Conservation (phyloP, 1,140 invertebrate genomes). For the Calephelis nemesis region DNA sequence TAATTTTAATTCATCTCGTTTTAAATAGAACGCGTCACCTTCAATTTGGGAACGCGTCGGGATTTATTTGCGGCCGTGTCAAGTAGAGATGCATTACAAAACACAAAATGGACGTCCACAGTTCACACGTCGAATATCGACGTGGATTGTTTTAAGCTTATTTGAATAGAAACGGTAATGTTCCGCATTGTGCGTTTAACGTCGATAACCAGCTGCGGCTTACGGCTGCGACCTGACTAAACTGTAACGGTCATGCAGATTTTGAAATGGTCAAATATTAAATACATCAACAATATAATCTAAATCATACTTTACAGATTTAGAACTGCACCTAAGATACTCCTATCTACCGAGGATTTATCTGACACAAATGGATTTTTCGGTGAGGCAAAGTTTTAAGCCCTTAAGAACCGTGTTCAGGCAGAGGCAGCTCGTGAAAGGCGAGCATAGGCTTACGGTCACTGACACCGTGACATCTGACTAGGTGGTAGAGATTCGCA, state of each 20-base stretch:
- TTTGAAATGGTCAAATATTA: neutral
- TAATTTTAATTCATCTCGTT: slow-evolving; percentile 65
- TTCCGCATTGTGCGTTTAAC: slow-evolving; percentile 49
- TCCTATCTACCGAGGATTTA: too few species aligned
- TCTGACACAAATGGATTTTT: too few species aligned
- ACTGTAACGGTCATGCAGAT: neutral
- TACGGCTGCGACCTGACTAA: neutral
- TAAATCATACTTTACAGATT: too few species aligned
- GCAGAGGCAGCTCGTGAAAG: too few species aligned
- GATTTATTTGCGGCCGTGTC: slow-evolving; percentile 49
- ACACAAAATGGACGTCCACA: slow-evolving; percentile 30
- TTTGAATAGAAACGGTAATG: slow-evolving; percentile 69
- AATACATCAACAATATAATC: too few species aligned
- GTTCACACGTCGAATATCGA: slow-evolving; percentile 31
- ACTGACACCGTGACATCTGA: too few species aligned
- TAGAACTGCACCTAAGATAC: too few species aligned
- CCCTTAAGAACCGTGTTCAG: too few species aligned
- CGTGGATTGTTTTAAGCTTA: slow-evolving; percentile 41
- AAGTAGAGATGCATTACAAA: slow-evolving; percentile 1
- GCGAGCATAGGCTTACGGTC: too few species aligned
- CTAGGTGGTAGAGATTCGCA: too few species aligned
- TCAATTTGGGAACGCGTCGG: slow-evolving; percentile 58
- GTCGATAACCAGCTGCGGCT: slow-evolving; percentile 18
- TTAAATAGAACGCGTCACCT: slow-evolving; percentile 74
- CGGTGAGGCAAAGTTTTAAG: too few species aligned